Evolutionary conservation across 2,113 vertebrate species (phyloP).

Genomic region (Platanista minor): DNA sequence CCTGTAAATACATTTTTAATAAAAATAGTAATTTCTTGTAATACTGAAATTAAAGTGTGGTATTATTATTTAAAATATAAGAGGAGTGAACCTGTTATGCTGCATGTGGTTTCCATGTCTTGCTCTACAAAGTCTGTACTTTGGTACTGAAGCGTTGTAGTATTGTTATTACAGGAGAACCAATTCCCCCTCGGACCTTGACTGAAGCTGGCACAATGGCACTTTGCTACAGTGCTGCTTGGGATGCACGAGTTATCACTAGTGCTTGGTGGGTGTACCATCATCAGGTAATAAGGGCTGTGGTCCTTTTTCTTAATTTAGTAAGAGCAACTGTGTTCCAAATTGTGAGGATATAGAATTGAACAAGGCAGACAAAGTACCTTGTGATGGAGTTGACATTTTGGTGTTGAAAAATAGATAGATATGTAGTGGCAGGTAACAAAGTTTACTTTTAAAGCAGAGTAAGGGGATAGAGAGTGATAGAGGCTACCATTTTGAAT

Average conservation of each 20-base stretch:
- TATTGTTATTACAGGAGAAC: conserved; percentile 80
- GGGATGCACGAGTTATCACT: conserved; percentile 97
- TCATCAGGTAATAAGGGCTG: conserved; percentile 87
- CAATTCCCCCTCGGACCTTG: conserved; percentile 91
- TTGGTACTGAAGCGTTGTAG: not conserved
- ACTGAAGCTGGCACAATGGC: conserved; percentile 96
- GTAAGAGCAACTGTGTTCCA: fast-evolving
- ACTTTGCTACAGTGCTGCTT: conserved; percentile 97
- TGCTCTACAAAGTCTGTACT: not conserved
- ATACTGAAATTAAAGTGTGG: not conserved
- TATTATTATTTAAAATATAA: not conserved
- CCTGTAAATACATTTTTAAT: conserved; percentile 1
- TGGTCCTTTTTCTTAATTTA: not conserved
- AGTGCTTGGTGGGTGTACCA: conserved; percentile 99
- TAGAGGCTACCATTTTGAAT: not conserved
- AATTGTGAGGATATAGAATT: not conserved
- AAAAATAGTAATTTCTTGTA: not conserved
- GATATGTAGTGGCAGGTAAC: not conserved
- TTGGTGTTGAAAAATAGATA: conserved; percentile 17
- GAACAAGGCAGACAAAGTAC: not conserved
- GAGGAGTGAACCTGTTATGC: not conserved
- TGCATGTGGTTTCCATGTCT: not conserved
- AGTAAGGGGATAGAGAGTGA: not conserved
- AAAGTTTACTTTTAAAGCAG: not conserved
- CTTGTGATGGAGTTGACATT: not conserved